A percentile compares a stretch with the other conserved stretches of the same genome.
These are phyloP conservation scores for Limosa lapponica DNA, from an alignment of 2,797 vertebrate genomes.

Conservation along the genomic window DNA sequence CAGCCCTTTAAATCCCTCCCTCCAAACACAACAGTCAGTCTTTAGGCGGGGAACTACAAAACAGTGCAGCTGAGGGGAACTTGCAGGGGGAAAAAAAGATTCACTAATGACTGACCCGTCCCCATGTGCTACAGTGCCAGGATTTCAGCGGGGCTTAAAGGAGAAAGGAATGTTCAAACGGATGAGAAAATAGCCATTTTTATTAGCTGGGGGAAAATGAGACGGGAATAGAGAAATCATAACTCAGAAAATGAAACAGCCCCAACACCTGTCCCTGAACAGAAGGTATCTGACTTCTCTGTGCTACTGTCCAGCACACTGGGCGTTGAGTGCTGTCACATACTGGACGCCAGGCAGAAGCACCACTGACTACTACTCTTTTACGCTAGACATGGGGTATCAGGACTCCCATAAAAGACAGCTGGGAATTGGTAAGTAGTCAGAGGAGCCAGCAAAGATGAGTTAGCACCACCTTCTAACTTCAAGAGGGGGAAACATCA, in stretches of 20 bases:
- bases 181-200: background rate
- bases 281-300: background rate
- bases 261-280: background rate
- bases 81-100: background rate
- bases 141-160: background rate
- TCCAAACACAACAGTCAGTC: background rate
- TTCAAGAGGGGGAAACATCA: background rate
- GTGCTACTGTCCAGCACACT: background rate
- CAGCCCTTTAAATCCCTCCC: background rate
- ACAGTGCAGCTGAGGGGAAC: background rate
- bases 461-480: background rate
- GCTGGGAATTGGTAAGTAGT: background rate
- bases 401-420: background rate
- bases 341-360: background rate
- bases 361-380: background rate
- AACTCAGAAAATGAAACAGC: background rate
- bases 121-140: background rate
- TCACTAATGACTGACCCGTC: background rate
- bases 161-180: background rate
- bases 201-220: background rate
- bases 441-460: background rate
- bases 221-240: background rate
- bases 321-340: background rate
- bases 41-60: background rate
- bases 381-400: background rate